Evolutionary conservation across 2,888 invertebrate species (phyloP), one percentile per base, ranked within the genome.

Genomic region (Leucophenga montana): DNA sequence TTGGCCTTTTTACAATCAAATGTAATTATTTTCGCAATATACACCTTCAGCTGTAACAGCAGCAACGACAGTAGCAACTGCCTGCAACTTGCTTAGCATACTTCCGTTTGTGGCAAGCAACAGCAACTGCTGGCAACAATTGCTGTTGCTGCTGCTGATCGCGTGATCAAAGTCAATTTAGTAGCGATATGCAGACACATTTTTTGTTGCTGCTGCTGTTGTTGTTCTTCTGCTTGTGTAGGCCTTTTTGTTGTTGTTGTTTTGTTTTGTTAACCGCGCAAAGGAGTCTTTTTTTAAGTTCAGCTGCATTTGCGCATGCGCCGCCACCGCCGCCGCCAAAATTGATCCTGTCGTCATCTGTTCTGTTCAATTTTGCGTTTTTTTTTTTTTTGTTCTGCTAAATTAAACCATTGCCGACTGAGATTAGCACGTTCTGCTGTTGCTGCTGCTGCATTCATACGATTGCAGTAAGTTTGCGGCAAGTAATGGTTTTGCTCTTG

Each of bases 121-220:
- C 57, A 71, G 69, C 57, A 61, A 39, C 48, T 68, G 74, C 62
- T 56, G 56, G 18, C 65, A 57, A 27, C 64, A 46, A n/a, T 31
- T 61, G 64, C 71, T 31, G 68, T 73, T 73, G 71, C 39, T 48
- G 65, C 50, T 67, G 81, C 75, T 73, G 77, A 88, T 87, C 87
- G 87, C 87, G 88, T 87, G 87, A 88, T 88, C 88, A 88, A 88
- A 85, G 86, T 87, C 87, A 87, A 87, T 87, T 87, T 88, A 88
- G 85, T 78, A 80, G 75, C 80, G 77, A 83, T 84, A 82, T 85
- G 44, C 39, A 39, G 11, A 61, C 44, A 44, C 33, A 44, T 39
- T 39, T 3, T 16, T 16, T n/a, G n/a, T 39, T 18, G 14, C 18
- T 27, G 27, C 13, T 57, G 50, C 46, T 50, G 57, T 57, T 57